A percentile compares a stretch with the other conserved stretches of the same genome.
phyloP scores from a whole-genome alignment of 2,113 vertebrate genomes.

The Athene cunicularia region DNA sequence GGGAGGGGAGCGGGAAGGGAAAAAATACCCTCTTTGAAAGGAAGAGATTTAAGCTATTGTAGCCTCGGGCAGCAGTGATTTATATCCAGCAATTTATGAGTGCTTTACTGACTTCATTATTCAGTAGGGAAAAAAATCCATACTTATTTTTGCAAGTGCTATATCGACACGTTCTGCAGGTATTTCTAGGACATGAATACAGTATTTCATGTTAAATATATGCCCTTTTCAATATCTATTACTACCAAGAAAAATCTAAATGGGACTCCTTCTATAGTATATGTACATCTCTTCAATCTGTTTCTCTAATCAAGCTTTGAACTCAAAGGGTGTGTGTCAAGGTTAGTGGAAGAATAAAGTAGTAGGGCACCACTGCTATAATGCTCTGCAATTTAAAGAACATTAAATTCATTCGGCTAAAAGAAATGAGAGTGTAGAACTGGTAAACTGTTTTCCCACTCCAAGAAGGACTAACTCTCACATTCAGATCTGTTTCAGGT shows the following conservation, averaged over 20 bases:
- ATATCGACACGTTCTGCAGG: background rate
- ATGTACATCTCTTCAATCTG: background rate
- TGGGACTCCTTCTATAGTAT: background rate
- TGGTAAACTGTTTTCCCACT: background rate
- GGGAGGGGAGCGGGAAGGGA: background rate
- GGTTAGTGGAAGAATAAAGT: background rate
- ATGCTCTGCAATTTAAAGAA: background rate
- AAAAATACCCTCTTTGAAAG: background rate
- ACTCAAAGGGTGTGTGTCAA: background rate
- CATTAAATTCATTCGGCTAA: background rate
- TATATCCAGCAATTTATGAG: constrained; percentile 42
- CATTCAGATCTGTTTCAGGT: background rate
- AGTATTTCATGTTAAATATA: background rate
- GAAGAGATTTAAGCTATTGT: constrained; percentile 27
- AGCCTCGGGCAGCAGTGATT: constrained; percentile 29
- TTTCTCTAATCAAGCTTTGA: background rate
- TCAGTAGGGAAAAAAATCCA: constrained; percentile 38
- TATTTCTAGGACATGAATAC: constrained; percentile 24
- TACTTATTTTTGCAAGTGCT: constrained; percentile 40
- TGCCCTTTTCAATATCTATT: background rate
- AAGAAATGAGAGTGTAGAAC: background rate
- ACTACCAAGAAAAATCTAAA: background rate
- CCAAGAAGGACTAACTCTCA: background rate
- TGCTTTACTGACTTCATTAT: constrained; percentile 59
- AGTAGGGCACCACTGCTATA: background rate